Conservation (phyloP, 2,113 vertebrate genomes). For the Pelodiscus sinensis region DNA sequence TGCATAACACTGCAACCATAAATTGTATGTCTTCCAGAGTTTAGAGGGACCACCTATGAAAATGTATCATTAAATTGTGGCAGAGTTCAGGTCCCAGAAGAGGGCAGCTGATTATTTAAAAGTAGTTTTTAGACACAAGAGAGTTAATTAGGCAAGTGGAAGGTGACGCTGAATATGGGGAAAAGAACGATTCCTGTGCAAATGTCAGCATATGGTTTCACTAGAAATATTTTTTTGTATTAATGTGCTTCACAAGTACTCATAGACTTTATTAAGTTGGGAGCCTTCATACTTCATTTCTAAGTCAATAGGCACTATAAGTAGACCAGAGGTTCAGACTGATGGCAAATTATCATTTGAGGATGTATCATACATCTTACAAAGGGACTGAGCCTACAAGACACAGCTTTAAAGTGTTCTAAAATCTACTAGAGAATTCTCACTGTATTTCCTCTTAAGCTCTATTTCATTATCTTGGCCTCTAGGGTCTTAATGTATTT, state of each 20-base stretch:
- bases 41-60: not conserved
- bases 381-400: not conserved
- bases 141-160: not conserved
- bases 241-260: not conserved
- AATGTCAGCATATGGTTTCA: not conserved
- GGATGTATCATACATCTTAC: accelerated
- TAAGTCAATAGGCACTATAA: not conserved
- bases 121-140: not conserved
- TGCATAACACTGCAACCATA: not conserved
- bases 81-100: not conserved
- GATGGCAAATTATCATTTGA: not conserved
- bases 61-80: not conserved
- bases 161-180: not conserved
- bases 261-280: not conserved
- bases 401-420: not conserved
- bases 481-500: not conserved
- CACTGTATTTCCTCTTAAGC: not conserved
- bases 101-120: not conserved
- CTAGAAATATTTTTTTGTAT: not conserved
- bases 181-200: not conserved
- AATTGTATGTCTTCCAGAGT: not conserved
- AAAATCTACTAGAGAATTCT: not conserved
- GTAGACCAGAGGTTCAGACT: not conserved
- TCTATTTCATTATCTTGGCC: not conserved
- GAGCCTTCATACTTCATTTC: not conserved